Evolutionary conservation across 30 jellyfish, hydroid and myxozoan species (phyloP).

Genomic region (Nemopilema nomurai): DNA sequence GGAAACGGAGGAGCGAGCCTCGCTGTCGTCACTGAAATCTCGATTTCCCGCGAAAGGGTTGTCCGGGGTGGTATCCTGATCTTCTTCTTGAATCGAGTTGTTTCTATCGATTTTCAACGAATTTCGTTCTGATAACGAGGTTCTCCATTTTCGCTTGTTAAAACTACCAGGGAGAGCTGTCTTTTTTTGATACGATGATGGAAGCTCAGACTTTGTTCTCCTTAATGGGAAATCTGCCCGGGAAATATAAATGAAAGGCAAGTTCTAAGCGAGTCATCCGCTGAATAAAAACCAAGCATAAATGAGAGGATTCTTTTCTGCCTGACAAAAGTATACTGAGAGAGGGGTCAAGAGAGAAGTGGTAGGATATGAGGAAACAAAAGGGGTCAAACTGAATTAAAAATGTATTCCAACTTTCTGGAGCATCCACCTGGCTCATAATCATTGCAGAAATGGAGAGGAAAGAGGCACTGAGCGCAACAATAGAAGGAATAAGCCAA

Average conservation of each 20-base stretch:
- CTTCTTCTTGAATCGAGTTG: constrained; percentile 45
- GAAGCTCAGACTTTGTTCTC: constrained; percentile 62
- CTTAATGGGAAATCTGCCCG: constrained; percentile 45
- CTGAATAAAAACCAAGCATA: background rate
- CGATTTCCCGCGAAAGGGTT: constrained; percentile 49
- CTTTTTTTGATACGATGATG: constrained; percentile 20
- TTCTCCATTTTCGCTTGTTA: background rate
- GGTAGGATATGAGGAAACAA: too few relatives aligned
- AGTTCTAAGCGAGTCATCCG: too few relatives aligned
- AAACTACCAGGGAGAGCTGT: background rate
- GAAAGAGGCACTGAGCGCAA: background rate
- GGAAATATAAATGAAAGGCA: background rate
- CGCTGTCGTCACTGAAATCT: constrained; percentile 21
- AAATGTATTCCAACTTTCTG: too few relatives aligned
- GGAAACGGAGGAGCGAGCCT: background rate
- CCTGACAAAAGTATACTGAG: too few relatives aligned
- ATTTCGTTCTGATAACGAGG: constrained; percentile 19
- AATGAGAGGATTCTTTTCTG: background rate
- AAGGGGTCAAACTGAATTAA: too few relatives aligned
- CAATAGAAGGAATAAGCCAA: background rate
- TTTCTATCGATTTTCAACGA: background rate
- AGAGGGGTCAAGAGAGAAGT: too few relatives aligned
- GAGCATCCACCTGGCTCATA: background rate
- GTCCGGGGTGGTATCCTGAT: constrained; percentile 6
- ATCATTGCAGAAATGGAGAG: background rate